phyloP scores from a whole-genome alignment of 1,140 invertebrate genomes.

The Aphidius gifuensis region DNA sequence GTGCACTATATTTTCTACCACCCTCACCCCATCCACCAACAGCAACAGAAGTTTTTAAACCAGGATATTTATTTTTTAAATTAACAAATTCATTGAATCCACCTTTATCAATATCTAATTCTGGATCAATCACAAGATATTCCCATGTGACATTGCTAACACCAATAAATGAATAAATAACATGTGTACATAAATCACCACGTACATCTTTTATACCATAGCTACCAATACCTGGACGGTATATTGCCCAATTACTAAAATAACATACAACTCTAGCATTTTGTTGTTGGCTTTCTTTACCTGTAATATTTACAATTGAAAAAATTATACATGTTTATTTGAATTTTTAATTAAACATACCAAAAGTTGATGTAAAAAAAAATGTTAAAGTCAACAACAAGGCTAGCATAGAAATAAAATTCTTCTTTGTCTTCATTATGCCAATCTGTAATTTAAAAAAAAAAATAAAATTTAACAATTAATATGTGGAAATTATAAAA shows the following conservation, averaged over 20 bases:
- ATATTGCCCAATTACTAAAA: slow-evolving; percentile 91
- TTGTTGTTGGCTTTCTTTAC: slow-evolving; percentile 31
- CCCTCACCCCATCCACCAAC: slow-evolving; percentile 88
- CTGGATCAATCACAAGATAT: slow-evolving; percentile 75
- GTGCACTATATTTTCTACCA: slow-evolving; percentile 77
- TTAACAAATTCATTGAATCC: slow-evolving; percentile 82
- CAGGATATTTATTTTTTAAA: slow-evolving; percentile 68
- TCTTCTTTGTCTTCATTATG: too few relatives aligned
- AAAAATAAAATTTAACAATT: too few relatives aligned
- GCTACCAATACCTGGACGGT: slow-evolving; percentile 74
- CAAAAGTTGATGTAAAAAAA: too few relatives aligned
- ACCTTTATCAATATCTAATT: slow-evolving; percentile 72
- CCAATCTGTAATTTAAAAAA: too few relatives aligned
- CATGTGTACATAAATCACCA: slow-evolving; percentile 77
- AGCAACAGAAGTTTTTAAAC: slow-evolving; percentile 74
- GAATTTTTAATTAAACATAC: too few relatives aligned
- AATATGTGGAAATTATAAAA: too few relatives aligned
- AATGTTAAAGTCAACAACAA: too few relatives aligned
- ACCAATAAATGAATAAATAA: slow-evolving; percentile 89
- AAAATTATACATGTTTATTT: too few relatives aligned
- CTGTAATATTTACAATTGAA: background rate
- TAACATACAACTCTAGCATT: slow-evolving; percentile 75
- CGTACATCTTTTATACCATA: slow-evolving; percentile 83
- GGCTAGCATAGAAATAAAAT: too few relatives aligned
- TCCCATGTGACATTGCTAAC: slow-evolving; percentile 75